Percentiles rank a stretch among this genome's conserved stretches.
phyloP scores from a whole-genome alignment of 2,113 vertebrate species.

The Rhinopithecus roxellana region DNA sequence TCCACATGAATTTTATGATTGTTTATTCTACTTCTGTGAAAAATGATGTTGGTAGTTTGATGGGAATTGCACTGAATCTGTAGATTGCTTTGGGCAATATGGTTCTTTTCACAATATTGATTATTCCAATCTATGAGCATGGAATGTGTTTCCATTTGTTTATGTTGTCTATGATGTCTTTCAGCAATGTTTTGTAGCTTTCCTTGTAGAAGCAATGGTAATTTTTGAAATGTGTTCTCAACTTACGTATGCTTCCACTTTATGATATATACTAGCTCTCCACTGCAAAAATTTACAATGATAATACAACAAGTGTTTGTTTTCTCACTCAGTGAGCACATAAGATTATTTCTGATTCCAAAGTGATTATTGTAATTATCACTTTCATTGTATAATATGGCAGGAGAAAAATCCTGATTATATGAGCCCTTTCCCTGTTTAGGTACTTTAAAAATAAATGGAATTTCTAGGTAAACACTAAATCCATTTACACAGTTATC shows the following conservation, averaged over 20 bases:
- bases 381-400: not conserved
- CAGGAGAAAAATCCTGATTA: not conserved
- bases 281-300: not conserved
- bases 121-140: no score
- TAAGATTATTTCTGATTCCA: not conserved
- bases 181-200: no score
- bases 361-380: not conserved
- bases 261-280: not conserved
- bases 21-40: no score
- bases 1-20: no score
- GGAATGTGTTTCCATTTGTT: no score
- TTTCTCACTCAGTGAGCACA: not conserved
- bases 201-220: no score
- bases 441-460: not conserved
- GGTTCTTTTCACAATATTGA: no score
- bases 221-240: not conserved
- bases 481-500: not conserved
- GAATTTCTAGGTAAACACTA: not conserved
- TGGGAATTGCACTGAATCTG: no score
- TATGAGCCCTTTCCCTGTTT: not conserved
- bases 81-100: no score
- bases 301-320: not conserved
- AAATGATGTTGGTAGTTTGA: no score
- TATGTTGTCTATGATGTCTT: no score
- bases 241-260: not conserved